Conservation (phyloP, 2,888 invertebrate species). For the Anthophora plumipes region DNA sequence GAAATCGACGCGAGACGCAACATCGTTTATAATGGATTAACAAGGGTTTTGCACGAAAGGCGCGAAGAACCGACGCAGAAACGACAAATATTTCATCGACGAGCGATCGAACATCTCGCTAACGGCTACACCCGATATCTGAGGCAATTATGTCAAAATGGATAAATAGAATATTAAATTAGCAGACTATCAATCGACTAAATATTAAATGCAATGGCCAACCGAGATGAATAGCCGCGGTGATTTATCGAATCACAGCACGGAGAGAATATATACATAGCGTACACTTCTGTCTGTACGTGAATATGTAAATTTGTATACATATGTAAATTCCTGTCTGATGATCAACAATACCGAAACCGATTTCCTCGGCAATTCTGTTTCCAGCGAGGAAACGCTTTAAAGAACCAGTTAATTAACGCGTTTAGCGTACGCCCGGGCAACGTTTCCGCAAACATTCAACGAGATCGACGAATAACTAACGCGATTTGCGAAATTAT, state of each 20-base stretch:
- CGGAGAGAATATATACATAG: slow-evolving; percentile 44
- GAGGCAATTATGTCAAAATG: slow-evolving; percentile 63
- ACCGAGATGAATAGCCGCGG: slow-evolving; percentile 52
- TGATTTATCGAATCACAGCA: slow-evolving; percentile 54
- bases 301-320: too few species aligned
- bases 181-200: slow-evolving; percentile 66
- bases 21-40: slow-evolving; percentile 1
- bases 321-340: background rate
- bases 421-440: slow-evolving; percentile 23
- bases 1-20: background rate
- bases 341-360: slow-evolving; percentile 47
- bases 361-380: slow-evolving; percentile 44
- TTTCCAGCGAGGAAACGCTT: slow-evolving; percentile 52
- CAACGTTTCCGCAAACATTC: slow-evolving; percentile 15
- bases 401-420: slow-evolving; percentile 65
- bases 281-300: background rate
- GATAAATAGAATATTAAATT: slow-evolving; percentile 74
- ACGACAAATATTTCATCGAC: slow-evolving; percentile 50
- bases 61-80: slow-evolving; percentile 23
- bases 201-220: slow-evolving; percentile 62
- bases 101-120: slow-evolving; percentile 40
- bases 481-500: slow-evolving; percentile 33
- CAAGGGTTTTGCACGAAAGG: slow-evolving; percentile 2
- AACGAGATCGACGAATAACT: slow-evolving; percentile 18
- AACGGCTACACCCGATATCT: slow-evolving; percentile 49